A percentile compares a stretch with the other conserved stretches of the same genome.
Conservation (phyloP, 2,888 invertebrate species). For the Chrysomela aeneicollis region DNA sequence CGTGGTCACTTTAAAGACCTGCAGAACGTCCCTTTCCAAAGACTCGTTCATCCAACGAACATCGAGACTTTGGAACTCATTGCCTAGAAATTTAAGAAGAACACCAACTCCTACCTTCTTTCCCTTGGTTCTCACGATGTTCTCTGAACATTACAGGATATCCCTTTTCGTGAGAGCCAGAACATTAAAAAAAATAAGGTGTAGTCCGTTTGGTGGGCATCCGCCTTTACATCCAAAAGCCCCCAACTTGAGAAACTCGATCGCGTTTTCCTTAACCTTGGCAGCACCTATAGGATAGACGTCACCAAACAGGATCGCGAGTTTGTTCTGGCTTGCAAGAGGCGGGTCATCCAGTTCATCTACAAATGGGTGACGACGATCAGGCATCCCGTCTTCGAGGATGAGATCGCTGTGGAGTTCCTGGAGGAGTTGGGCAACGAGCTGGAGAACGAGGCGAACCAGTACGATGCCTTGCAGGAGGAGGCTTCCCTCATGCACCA, state of each 20-base stretch:
- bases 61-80: no score
- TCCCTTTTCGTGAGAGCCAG: no score
- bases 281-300: slow-evolving; percentile 66
- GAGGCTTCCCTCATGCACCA: slow-evolving; percentile 75
- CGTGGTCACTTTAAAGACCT: no score
- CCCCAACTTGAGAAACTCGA: background rate
- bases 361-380: slow-evolving; percentile 79
- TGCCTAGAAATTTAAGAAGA: no score
- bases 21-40: no score
- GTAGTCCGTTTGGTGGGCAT: no score
- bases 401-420: slow-evolving; percentile 74
- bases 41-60: no score
- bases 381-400: slow-evolving; percentile 78
- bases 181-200: no score
- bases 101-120: no score
- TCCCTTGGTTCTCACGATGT: no score
- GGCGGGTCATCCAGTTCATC: slow-evolving; percentile 80
- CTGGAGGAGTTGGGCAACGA: slow-evolving; percentile 78
- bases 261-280: slow-evolving; percentile 28
- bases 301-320: slow-evolving; percentile 70
- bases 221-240: no score
- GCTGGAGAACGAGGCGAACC: slow-evolving; percentile 71
- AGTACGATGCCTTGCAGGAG: slow-evolving; percentile 68
- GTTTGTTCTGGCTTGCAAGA: slow-evolving; percentile 73
- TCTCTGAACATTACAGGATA: no score